A percentile compares a stretch with the other conserved stretches of the same genome.
phyloP scores from a whole-genome alignment of 2,113 vertebrate genomes.

The Chaenogobius annularis region DNA sequence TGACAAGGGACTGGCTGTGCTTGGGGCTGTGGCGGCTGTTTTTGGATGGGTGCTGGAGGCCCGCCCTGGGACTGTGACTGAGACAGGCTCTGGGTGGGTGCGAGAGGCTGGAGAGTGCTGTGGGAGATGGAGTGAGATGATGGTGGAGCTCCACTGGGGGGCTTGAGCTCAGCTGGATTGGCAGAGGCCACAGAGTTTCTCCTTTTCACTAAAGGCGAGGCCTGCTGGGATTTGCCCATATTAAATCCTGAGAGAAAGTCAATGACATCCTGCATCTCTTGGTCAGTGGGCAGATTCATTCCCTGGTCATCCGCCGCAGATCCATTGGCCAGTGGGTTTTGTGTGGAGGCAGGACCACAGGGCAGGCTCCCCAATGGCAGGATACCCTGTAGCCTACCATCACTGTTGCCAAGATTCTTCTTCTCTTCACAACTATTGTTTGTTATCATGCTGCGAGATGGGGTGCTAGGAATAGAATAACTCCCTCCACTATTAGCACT shows the following conservation, averaged over 20 bases:
- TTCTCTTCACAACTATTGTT: slow-evolving; percentile 85
- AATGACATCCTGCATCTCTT: slow-evolving; percentile 99
- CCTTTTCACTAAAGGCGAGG: slow-evolving; percentile 90
- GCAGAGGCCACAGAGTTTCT: slow-evolving; percentile 89
- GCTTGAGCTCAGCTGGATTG: slow-evolving; percentile 86
- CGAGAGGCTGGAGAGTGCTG: slow-evolving; percentile 78
- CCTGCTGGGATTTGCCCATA: slow-evolving; percentile 97
- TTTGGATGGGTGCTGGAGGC: slow-evolving; percentile 63
- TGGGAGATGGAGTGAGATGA: slow-evolving; percentile 81
- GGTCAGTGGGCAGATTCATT: slow-evolving; percentile 97
- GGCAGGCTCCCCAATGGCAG: slow-evolving; percentile 84
- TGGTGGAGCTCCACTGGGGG: slow-evolving; percentile 77
- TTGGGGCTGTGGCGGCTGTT: slow-evolving; percentile 58
- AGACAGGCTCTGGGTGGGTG: slow-evolving; percentile 77
- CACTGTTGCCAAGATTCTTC: slow-evolving; percentile 78
- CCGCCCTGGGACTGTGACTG: slow-evolving; percentile 64
- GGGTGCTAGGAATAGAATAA: slow-evolving; percentile 90
- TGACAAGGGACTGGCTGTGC: slow-evolving; percentile 73
- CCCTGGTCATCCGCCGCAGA: slow-evolving; percentile 88
- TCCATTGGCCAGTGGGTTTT: slow-evolving; percentile 82
- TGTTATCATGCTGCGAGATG: slow-evolving; percentile 86
- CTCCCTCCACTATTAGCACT: slow-evolving; percentile 80
- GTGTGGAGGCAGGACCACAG: slow-evolving; percentile 73
- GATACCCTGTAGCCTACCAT: slow-evolving; percentile 85
- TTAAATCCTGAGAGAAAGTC: slow-evolving; percentile 99